These are phyloP conservation scores for Entomyzon cyanotis DNA, from an alignment of 2,113 vertebrate genomes.

Conservation along the genomic window DNA sequence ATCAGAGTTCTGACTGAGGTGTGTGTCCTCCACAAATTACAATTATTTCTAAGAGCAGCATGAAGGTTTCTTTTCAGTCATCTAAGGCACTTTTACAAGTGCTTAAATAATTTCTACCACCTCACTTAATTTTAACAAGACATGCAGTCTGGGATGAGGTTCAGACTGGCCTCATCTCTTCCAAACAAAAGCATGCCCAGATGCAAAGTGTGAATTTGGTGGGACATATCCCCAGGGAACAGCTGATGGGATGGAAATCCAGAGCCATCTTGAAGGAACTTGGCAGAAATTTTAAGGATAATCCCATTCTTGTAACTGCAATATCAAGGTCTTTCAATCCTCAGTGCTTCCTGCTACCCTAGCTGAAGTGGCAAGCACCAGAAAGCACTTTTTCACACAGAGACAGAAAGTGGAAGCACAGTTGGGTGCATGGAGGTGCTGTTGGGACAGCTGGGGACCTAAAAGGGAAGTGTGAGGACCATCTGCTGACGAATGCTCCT, in stretches of 20 bases:
- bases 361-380: not conserved
- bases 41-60: not conserved
- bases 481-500: not conserved
- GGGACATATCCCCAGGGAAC: not conserved
- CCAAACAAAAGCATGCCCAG: not conserved
- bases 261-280: not conserved
- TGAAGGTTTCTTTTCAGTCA: not conserved
- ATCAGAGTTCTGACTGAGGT: not conserved
- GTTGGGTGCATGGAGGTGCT: accelerated
- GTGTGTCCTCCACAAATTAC: not conserved
- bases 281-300: not conserved
- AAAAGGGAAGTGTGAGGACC: not conserved
- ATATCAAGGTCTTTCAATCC: not conserved
- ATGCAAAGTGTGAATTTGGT: not conserved
- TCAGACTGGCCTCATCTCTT: not conserved
- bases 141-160: not conserved
- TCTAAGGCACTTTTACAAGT: not conserved
- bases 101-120: not conserved
- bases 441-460: not conserved
- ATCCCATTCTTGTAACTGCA: not conserved
- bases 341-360: not conserved
- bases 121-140: not conserved
- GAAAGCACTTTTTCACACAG: not conserved
- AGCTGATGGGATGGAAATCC: not conserved
- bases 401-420: not conserved